Conservation (phyloP, 1,140 invertebrate species). For the Ericerus pela region DNA sequence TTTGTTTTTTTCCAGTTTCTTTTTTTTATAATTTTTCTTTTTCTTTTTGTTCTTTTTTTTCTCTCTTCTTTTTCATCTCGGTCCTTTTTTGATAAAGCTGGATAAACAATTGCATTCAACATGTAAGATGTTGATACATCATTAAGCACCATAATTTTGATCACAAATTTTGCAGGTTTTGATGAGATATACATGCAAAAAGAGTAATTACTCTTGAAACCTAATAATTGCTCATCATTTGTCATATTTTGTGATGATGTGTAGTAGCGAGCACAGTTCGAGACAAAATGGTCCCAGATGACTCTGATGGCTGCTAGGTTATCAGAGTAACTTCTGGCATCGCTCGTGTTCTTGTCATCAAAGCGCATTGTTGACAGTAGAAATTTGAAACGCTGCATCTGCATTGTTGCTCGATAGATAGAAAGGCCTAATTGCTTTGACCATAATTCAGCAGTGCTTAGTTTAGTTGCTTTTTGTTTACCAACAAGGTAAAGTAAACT, state of each 20-base stretch:
- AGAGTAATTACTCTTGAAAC: constrained; percentile 30
- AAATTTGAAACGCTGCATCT: constrained; percentile 27
- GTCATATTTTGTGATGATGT: constrained; percentile 22
- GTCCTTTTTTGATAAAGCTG: background rate
- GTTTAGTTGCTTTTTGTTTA: constrained; percentile 24
- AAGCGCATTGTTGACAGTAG: constrained; percentile 28
- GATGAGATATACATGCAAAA: constrained; percentile 34
- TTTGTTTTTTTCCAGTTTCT: no score
- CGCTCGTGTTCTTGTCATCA: constrained; percentile 26
- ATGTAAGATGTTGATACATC: constrained; percentile 19
- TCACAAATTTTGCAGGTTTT: constrained; percentile 34
- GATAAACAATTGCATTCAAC: background rate
- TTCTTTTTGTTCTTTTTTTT: no score
- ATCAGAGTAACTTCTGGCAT: constrained; percentile 19
- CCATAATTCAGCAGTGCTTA: constrained; percentile 22
- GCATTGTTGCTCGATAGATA: constrained; percentile 26
- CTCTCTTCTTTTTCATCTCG: background rate
- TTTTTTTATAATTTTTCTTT: no score
- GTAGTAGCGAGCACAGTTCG: constrained; percentile 24
- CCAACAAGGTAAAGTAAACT: constrained; percentile 22
- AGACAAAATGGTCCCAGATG: constrained; percentile 23
- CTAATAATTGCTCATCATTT: constrained; percentile 30
- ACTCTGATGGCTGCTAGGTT: constrained; percentile 23
- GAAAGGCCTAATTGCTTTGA: constrained; percentile 20
- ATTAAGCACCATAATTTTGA: constrained; percentile 32